Percentiles rank a stretch among this genome's conserved stretches.
These are phyloP conservation scores for Ophioninae sp. DNA, from an alignment of 2,888 invertebrate genomes.

Conservation along the genomic window DNA sequence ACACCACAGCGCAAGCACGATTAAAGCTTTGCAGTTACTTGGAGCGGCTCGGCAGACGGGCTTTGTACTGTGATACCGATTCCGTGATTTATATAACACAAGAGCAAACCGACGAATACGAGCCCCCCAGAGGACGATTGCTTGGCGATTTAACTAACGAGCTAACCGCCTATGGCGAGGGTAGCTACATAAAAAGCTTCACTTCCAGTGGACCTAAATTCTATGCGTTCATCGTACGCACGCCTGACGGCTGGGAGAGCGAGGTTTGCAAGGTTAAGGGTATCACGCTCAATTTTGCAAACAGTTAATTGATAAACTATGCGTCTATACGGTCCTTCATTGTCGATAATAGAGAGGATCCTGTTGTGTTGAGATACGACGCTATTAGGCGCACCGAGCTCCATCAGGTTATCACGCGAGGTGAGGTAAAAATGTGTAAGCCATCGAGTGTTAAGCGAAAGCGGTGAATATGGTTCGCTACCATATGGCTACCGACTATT, in stretches of 20 bases:
- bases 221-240: too few species aligned
- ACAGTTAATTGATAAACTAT: constrained; percentile 49
- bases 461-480: too few species aligned
- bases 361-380: too few species aligned
- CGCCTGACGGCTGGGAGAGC: neutral
- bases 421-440: too few species aligned
- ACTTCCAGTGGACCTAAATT: constrained; percentile 12
- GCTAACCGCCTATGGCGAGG: constrained; percentile 44
- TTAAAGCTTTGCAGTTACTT: constrained; percentile 73
- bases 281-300: constrained; percentile 33
- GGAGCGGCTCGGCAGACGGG: too few species aligned
- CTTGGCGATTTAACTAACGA: constrained; percentile 77
- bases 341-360: too few species aligned
- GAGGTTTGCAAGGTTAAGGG: constrained; percentile 28
- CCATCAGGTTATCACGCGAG: too few species aligned
- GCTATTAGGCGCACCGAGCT: too few species aligned
- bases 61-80: too few species aligned
- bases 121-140: constrained; percentile 68
- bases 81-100: constrained; percentile 70
- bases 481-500: too few species aligned
- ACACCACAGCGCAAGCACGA: constrained; percentile 74
- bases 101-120: constrained; percentile 35
- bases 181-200: constrained; percentile 11
- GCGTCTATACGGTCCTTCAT: too few species aligned
- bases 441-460: too few species aligned